A percentile compares a stretch with the other conserved stretches of the same genome.
These are phyloP conservation scores for Sebastes hubbsi DNA, from an alignment of 2,797 vertebrate genomes.

Conservation along the genomic window DNA sequence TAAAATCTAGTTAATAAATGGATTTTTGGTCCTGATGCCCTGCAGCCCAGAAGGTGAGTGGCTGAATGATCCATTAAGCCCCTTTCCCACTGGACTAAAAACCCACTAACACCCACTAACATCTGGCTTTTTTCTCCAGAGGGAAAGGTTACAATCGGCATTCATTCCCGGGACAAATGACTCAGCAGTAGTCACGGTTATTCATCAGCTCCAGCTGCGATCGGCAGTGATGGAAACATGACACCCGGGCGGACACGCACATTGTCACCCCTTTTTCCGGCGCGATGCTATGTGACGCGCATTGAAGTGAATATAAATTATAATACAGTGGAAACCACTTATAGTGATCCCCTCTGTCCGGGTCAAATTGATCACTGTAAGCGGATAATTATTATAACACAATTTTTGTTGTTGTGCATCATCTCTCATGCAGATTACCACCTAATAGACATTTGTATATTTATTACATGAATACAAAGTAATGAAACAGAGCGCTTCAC, in stretches of 20 bases:
- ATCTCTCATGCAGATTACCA: too few relatives aligned
- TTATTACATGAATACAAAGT: too few relatives aligned
- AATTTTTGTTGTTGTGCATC: too few relatives aligned
- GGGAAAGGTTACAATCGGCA: not conserved
- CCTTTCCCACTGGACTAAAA: not conserved
- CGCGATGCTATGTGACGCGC: not conserved
- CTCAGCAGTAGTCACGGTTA: not conserved
- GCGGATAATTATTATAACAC: too few relatives aligned
- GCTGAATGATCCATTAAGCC: not conserved
- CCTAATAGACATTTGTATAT: too few relatives aligned
- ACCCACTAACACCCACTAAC: not conserved
- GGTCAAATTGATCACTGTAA: too few relatives aligned
- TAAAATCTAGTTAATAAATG: not conserved
- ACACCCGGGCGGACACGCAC: fast-evolving
- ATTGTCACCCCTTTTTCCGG: not conserved
- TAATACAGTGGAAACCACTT: too few relatives aligned
- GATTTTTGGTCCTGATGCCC: not conserved
- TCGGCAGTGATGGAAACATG: not conserved
- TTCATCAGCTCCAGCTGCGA: not conserved
- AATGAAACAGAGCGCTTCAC: too few relatives aligned
- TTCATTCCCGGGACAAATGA: not conserved
- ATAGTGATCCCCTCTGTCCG: fast-evolving
- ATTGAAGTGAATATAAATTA: not conserved
- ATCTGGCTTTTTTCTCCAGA: not conserved
- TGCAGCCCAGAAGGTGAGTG: not conserved